phyloP scores from a whole-genome alignment of 2,888 invertebrate genomes.

The Adelognathus sp. region DNA sequence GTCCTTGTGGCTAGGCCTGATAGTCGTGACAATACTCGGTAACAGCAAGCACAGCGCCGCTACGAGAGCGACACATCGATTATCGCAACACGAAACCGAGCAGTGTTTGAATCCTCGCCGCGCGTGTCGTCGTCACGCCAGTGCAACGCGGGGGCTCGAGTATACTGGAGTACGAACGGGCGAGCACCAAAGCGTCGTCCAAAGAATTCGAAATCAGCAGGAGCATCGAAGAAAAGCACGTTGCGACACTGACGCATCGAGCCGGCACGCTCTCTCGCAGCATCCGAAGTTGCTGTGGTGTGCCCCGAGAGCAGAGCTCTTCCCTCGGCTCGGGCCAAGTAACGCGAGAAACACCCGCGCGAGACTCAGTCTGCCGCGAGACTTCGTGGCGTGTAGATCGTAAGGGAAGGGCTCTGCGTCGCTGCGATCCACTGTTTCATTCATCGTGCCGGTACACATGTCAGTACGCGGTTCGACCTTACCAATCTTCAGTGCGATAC shows the following conservation, averaged over 20 bases:
- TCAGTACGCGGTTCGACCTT: constrained; percentile 17
- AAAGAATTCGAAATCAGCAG: constrained; percentile 18
- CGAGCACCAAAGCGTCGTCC: constrained; percentile 15
- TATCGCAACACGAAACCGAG: too few relatives aligned
- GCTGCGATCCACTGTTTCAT: constrained; percentile 2
- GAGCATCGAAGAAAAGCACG: constrained; percentile 47
- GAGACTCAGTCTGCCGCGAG: constrained; percentile 64
- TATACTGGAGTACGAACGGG: too few relatives aligned
- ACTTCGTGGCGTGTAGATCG: constrained; percentile 61
- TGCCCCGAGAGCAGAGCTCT: constrained; percentile 33
- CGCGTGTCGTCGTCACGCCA: too few relatives aligned
- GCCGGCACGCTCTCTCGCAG: constrained; percentile 59
- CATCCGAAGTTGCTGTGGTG: constrained; percentile 56
- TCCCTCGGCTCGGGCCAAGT: neutral
- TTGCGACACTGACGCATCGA: constrained; percentile 63
- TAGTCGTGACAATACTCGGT: too few relatives aligned
- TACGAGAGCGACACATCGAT: too few relatives aligned
- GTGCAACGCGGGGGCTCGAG: neutral
- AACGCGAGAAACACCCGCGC: constrained; percentile 49
- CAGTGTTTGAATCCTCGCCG: too few relatives aligned
- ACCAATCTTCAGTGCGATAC: neutral
- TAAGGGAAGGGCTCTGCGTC: constrained; percentile 9
- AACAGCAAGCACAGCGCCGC: too few relatives aligned
- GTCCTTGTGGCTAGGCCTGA: too few relatives aligned
- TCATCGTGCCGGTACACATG: constrained; percentile 11